These are phyloP conservation scores for Brachionus manjavacas DNA, from an alignment of 1,140 invertebrate species.

Conservation along the genomic window DNA sequence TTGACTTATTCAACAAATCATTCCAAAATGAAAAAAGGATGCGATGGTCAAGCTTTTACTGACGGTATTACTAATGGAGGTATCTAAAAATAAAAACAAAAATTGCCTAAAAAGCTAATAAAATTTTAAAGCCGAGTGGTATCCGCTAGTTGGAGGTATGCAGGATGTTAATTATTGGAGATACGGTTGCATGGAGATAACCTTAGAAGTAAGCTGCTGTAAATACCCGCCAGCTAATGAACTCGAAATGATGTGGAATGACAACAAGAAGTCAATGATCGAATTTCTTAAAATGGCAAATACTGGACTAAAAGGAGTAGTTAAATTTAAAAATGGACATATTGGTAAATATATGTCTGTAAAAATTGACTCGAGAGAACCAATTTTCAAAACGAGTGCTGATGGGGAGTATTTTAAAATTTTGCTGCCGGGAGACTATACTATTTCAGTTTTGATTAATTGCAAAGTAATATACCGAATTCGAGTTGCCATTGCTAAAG, in stretches of 20 bases:
- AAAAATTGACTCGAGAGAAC: constrained; percentile 12
- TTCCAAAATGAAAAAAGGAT: not conserved
- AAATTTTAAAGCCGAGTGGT: constrained; percentile 27
- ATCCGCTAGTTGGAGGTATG: constrained; percentile 68
- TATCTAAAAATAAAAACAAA: not conserved
- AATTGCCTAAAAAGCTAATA: not conserved
- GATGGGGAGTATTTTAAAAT: constrained; percentile 39
- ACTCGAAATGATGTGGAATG: not conserved
- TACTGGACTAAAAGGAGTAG: not conserved
- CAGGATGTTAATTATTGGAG: constrained; percentile 97
- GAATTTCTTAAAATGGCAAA: constrained; percentile 18
- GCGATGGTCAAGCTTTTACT: not conserved
- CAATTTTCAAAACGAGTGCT: constrained; percentile 7
- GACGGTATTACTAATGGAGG: constrained; percentile 42
- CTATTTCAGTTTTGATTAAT: not conserved
- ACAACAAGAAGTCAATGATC: constrained; percentile 13
- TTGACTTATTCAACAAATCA: constrained; percentile 1
- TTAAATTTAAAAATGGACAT: constrained; percentile 27
- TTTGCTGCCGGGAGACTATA: constrained; percentile 15
- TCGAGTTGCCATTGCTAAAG: not conserved
- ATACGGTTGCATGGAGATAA: constrained; percentile 98
- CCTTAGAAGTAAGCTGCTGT: constrained; percentile 90
- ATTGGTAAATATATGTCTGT: not conserved
- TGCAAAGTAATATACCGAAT: not conserved
- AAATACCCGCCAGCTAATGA: constrained; percentile 70